phyloP scores from a whole-genome alignment of 2,888 invertebrate genomes.

The Agriopis leucophaearia region DNA sequence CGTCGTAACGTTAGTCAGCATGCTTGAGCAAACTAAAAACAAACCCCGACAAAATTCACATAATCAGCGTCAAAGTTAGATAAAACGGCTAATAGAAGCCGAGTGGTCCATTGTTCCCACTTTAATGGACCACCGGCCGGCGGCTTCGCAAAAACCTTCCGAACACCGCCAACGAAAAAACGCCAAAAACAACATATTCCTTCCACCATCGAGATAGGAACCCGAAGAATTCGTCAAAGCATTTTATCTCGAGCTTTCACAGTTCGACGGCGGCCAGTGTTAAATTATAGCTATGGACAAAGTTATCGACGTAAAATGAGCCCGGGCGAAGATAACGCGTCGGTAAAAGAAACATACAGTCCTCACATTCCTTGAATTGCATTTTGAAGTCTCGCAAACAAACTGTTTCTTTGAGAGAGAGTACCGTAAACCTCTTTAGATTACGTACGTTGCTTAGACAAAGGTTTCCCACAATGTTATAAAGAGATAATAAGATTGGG shows the following conservation, averaged over 20 bases:
- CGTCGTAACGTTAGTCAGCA: conserved; percentile 46
- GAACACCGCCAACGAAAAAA: conserved; percentile 73
- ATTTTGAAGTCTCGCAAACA: conserved; percentile 61
- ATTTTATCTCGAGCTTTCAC: conserved; percentile 82
- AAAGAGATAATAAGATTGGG: conserved; percentile 53
- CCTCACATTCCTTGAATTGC: conserved; percentile 41
- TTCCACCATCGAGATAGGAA: conserved; percentile 76
- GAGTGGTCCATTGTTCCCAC: conserved; percentile 80
- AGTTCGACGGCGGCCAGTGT: conserved; percentile 79
- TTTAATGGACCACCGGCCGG: conserved; percentile 83
- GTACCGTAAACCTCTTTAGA: conserved; percentile 45
- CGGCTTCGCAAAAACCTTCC: conserved; percentile 75
- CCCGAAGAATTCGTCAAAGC: conserved; percentile 79
- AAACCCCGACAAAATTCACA: conserved; percentile 73
- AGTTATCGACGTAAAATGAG: conserved; percentile 63
- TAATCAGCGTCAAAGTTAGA: conserved; percentile 81
- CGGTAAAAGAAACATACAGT: conserved; percentile 31
- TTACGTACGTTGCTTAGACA: conserved; percentile 62
- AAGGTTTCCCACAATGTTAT: conserved; percentile 50
- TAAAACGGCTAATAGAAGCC: conserved; percentile 79
- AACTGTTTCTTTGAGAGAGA: conserved; percentile 36
- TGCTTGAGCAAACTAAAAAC: conserved; percentile 63
- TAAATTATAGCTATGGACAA: conserved; percentile 73
- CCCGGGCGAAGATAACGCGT: conserved; percentile 45
- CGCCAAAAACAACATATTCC: conserved; percentile 76